Conservation (phyloP, 2,888 invertebrate genomes). For the Drosophila merina region DNA sequence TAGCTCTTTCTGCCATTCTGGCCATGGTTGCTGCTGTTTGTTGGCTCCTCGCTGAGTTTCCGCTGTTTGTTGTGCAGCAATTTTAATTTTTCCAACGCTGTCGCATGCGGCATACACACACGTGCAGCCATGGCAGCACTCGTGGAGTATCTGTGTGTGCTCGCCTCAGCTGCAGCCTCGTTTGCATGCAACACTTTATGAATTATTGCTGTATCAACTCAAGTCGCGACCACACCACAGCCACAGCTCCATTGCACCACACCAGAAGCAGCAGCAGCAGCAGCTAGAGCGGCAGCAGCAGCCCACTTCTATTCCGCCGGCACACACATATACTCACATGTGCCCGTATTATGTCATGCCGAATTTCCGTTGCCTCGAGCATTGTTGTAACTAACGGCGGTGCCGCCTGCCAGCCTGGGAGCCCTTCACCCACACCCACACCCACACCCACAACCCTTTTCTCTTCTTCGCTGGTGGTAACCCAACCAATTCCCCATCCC, state of each 20-base stretch:
- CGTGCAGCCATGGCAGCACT: background rate
- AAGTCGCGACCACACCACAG: conserved; percentile 77
- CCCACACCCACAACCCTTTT: background rate
- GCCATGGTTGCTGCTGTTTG: conserved; percentile 30
- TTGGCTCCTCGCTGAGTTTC: conserved; percentile 68
- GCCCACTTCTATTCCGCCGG: conserved; percentile 29
- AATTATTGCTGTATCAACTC: conserved; percentile 80
- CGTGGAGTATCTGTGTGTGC: conserved; percentile 35
- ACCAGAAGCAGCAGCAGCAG: conserved; percentile 14
- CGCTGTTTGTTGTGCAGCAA: conserved; percentile 79
- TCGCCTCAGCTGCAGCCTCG: conserved; percentile 76
- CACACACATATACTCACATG: conserved; percentile 54
- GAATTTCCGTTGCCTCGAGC: conserved; percentile 79
- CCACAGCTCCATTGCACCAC: conserved; percentile 51
- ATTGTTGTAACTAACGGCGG: conserved; percentile 72
- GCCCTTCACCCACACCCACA: conserved; percentile 9
- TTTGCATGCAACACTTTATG: conserved; percentile 81
- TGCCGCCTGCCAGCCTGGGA: conserved; percentile 43
- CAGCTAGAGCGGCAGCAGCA: background rate
- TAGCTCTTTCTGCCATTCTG: conserved; percentile 18
- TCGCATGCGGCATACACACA: conserved; percentile 59
- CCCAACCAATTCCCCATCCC: conserved; percentile 22
- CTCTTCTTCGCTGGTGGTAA: background rate
- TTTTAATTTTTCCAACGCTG: conserved; percentile 78
- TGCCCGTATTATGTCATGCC: conserved; percentile 77